A percentile compares a stretch with the other conserved stretches of the same genome.
Conservation (phyloP, 2,797 vertebrate genomes). For the Pantherophis vulpinus region DNA sequence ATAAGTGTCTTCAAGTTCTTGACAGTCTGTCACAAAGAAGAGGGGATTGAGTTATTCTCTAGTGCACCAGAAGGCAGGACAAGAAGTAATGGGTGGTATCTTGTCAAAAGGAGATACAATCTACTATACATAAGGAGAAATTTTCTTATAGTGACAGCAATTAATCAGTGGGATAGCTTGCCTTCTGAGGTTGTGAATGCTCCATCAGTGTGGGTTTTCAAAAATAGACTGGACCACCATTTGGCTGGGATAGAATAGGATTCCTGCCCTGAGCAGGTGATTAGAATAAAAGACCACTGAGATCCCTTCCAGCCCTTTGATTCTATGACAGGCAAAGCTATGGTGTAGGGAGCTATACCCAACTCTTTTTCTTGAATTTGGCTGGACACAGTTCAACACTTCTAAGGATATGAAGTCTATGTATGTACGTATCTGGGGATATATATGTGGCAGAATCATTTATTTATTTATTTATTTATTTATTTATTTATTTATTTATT, state of each 20-base stretch:
- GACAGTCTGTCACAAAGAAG: not conserved
- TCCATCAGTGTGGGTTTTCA: not conserved
- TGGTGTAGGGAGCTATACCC: not conserved
- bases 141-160: not conserved
- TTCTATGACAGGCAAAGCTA: not conserved
- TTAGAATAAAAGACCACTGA: not conserved
- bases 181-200: not conserved
- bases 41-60: not conserved
- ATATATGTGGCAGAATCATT: not conserved
- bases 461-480: no score
- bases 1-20: not conserved
- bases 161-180: not conserved
- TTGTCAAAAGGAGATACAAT: not conserved
- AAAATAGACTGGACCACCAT: not conserved
- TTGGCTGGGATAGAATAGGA: not conserved
- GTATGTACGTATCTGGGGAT: not conserved
- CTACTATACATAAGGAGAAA: not conserved
- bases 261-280: not conserved
- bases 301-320: not conserved
- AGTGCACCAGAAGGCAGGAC: not conserved
- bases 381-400: not conserved
- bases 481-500: no score
- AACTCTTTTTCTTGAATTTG: not conserved
- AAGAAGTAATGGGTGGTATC: not conserved
- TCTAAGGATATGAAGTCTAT: not conserved